phyloP scores from a whole-genome alignment of 1,140 invertebrate species.

The Heliconius nattereri region DNA sequence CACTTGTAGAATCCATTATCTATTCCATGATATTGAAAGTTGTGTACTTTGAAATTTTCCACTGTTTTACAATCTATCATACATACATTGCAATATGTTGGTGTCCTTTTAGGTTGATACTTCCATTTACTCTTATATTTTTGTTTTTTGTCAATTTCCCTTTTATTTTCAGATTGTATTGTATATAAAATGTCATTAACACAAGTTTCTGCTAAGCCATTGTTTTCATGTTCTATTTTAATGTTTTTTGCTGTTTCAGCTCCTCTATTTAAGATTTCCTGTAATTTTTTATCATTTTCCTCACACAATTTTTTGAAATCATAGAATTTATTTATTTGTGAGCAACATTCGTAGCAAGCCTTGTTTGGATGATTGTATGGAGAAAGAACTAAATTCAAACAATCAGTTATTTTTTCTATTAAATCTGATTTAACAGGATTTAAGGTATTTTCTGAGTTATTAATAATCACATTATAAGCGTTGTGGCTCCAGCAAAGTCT shows the following conservation, averaged over 20 bases:
- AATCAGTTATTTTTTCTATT: slow-evolving; percentile 57
- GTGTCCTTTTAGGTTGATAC: slow-evolving; percentile 49
- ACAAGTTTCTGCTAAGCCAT: slow-evolving; percentile 14
- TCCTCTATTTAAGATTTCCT: slow-evolving; percentile 43
- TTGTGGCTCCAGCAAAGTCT: slow-evolving; percentile 61
- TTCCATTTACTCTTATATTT: slow-evolving; percentile 46
- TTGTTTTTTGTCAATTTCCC: slow-evolving; percentile 7
- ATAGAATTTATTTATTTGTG: slow-evolving; percentile 56
- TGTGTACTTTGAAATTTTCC: slow-evolving; percentile 54
- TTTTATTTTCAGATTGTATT: neutral
- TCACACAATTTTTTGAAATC: slow-evolving; percentile 59
- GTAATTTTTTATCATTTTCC: slow-evolving; percentile 54
- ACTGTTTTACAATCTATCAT: slow-evolving; percentile 50
- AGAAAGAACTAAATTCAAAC: slow-evolving; percentile 56
- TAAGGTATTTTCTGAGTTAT: slow-evolving; percentile 20
- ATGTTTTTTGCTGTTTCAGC: neutral
- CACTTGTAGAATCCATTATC: slow-evolving; percentile 61
- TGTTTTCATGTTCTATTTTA: slow-evolving; percentile 38
- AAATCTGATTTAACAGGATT: slow-evolving; percentile 40
- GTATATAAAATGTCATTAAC: neutral
- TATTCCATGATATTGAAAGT: slow-evolving; percentile 58
- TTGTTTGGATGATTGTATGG: slow-evolving; percentile 45
- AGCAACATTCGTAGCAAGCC: slow-evolving; percentile 53
- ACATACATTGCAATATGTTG: slow-evolving; percentile 65
- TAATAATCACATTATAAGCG: slow-evolving; percentile 45